Percentiles rank a stretch among this genome's conserved stretches.
These are phyloP conservation scores for Paratilapia polleni DNA, from an alignment of 2,113 vertebrate genomes.

Conservation along the genomic window DNA sequence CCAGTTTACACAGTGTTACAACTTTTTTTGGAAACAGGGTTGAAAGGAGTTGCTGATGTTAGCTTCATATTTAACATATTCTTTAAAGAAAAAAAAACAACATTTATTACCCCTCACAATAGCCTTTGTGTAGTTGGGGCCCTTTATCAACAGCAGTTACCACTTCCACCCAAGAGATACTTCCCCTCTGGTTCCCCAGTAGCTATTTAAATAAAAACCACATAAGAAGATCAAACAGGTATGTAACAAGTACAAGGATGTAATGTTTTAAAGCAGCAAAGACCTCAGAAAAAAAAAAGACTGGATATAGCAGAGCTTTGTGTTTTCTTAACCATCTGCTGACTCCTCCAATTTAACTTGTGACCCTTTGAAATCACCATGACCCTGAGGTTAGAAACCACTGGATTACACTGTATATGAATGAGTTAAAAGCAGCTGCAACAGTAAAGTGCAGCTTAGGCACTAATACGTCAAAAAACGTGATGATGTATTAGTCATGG, in stretches of 20 bases:
- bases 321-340: background rate
- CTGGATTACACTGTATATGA: background rate
- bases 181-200: background rate
- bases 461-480: background rate
- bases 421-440: background rate
- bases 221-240: conserved; percentile 8
- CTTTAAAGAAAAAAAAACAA: background rate
- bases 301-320: background rate
- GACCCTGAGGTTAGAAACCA: background rate
- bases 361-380: background rate
- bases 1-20: background rate
- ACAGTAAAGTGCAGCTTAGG: background rate
- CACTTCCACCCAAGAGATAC: conserved; percentile 3
- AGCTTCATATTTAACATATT: background rate
- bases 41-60: background rate
- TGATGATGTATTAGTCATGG: background rate
- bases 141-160: background rate
- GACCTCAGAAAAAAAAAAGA: background rate
- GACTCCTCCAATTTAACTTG: background rate
- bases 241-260: background rate
- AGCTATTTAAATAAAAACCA: background rate
- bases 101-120: background rate
- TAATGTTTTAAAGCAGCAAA: background rate
- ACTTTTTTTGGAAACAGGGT: background rate
- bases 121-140: background rate